phyloP scores from a whole-genome alignment of 2,113 vertebrate genomes.

The Sinocyclocheilus rhinocerous region DNA sequence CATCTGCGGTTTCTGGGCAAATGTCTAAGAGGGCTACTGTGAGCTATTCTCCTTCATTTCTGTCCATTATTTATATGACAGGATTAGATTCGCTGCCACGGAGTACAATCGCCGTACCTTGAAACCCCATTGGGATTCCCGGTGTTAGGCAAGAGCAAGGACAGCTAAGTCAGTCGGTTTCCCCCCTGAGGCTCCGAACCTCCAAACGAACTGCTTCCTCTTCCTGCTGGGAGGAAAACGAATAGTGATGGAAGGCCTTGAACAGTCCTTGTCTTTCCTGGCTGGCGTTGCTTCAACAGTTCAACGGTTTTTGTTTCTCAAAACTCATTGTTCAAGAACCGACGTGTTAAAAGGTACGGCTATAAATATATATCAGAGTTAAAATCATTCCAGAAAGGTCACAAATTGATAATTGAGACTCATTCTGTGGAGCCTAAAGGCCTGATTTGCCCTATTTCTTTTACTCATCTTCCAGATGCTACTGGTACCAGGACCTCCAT shows the following conservation, averaged over 20 bases:
- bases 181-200: slow-evolving; percentile 26
- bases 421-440: slow-evolving; percentile 60
- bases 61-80: slow-evolving; percentile 53
- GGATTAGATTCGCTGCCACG: slow-evolving; percentile 32
- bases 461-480: slow-evolving; percentile 57
- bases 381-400: slow-evolving; percentile 59
- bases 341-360: slow-evolving; percentile 39
- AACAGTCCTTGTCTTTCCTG: slow-evolving; percentile 45
- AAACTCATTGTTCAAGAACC: slow-evolving; percentile 25
- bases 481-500: slow-evolving; percentile 70
- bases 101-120: slow-evolving; percentile 43
- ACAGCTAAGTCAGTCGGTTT: slow-evolving; percentile 33
- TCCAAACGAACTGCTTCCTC: slow-evolving; percentile 42
- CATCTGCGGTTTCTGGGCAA: slow-evolving; percentile 62
- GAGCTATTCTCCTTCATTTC: slow-evolving; percentile 53
- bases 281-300: slow-evolving; percentile 19
- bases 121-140: slow-evolving; percentile 25
- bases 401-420: slow-evolving; percentile 63
- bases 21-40: slow-evolving; percentile 46
- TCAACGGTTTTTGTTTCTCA: slow-evolving; percentile 46
- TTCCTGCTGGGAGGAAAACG: slow-evolving; percentile 45
- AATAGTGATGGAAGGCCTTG: slow-evolving; percentile 31
- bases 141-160: slow-evolving; percentile 36
- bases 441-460: slow-evolving; percentile 73
- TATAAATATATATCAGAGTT: slow-evolving; percentile 55